Conservation (phyloP, 2,888 invertebrate genomes). For the Theretra japonica region DNA sequence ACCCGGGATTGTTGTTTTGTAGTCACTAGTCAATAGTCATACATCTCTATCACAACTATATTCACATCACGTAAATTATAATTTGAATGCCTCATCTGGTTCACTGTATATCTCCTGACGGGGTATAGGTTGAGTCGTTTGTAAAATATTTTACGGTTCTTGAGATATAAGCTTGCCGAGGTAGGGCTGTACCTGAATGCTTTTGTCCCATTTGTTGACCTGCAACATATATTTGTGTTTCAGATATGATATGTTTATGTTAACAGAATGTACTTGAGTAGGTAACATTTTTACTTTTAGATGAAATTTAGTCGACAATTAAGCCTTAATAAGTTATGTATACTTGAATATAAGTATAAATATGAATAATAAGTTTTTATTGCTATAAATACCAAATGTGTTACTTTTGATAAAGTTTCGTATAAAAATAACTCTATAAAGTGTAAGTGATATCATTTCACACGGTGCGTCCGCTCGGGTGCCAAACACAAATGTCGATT, state of each 20-base stretch:
- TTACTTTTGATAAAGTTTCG: too few species aligned
- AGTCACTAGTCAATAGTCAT: too few species aligned
- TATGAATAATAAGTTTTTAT: too few species aligned
- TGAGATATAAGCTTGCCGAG: constrained; percentile 71
- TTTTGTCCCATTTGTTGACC: constrained; percentile 74
- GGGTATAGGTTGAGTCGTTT: constrained; percentile 59
- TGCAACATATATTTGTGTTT: constrained; percentile 47
- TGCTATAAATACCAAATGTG: too few species aligned
- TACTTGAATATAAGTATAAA: too few species aligned
- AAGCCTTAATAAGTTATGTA: too few species aligned
- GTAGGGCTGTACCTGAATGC: constrained; percentile 65
- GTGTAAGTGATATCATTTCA: too few species aligned
- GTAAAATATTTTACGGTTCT: constrained; percentile 82
- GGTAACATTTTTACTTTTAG: neutral
- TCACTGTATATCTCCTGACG: constrained; percentile 42
- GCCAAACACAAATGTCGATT: too few species aligned
- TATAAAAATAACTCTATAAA: too few species aligned
- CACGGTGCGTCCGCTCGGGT: too few species aligned
- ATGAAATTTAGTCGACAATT: neutral
- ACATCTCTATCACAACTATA: too few species aligned
- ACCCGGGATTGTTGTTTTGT: too few species aligned
- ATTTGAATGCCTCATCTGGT: constrained; percentile 54
- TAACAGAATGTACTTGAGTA: neutral
- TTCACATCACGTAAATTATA: constrained; percentile 30
- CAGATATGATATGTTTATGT: neutral